A percentile compares a stretch with the other conserved stretches of the same genome.
Evolutionary conservation across 23 tunicate species (phyloP).

Genomic region (Styela plicata): DNA sequence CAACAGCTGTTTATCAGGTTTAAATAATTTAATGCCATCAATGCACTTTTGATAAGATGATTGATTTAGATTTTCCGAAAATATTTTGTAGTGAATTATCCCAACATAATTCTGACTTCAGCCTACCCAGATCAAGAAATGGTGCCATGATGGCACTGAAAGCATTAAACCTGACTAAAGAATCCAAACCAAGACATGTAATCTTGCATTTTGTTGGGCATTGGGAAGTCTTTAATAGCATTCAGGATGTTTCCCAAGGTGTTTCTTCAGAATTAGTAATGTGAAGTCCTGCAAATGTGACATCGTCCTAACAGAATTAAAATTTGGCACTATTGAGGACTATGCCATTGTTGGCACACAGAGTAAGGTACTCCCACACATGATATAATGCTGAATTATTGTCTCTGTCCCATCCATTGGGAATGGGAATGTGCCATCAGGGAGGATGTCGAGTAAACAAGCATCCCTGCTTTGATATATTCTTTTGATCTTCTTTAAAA

Average conservation of each 20-base stretch:
- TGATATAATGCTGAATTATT: too few relatives aligned
- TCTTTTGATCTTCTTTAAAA: too few relatives aligned
- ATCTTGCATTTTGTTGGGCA: constrained; percentile 12
- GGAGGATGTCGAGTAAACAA: too few relatives aligned
- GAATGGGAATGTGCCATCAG: too few relatives aligned
- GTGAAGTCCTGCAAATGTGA: constrained; percentile 29
- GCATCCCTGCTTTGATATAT: too few relatives aligned
- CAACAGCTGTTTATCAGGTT: neutral
- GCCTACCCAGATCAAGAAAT: neutral
- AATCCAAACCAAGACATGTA: constrained; percentile 25
- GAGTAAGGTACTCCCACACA: constrained; percentile 7
- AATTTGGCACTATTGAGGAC: constrained; percentile 39
- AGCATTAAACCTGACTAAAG: neutral
- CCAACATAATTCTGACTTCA: neutral
- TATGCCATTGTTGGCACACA: too few relatives aligned
- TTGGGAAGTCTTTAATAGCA: neutral
- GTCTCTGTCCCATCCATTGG: too few relatives aligned
- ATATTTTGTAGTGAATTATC: neutral
- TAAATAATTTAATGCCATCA: neutral
- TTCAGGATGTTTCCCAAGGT: neutral
- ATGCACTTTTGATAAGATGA: neutral
- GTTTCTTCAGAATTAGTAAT: constrained; percentile 13
- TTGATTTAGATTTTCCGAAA: neutral
- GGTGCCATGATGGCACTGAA: neutral
- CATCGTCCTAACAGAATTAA: constrained; percentile 12